Evolutionary conservation across 2,113 vertebrate species (phyloP), one percentile per base, ranked within the genome.

Genomic region (Tragelaphus buxtoni): DNA sequence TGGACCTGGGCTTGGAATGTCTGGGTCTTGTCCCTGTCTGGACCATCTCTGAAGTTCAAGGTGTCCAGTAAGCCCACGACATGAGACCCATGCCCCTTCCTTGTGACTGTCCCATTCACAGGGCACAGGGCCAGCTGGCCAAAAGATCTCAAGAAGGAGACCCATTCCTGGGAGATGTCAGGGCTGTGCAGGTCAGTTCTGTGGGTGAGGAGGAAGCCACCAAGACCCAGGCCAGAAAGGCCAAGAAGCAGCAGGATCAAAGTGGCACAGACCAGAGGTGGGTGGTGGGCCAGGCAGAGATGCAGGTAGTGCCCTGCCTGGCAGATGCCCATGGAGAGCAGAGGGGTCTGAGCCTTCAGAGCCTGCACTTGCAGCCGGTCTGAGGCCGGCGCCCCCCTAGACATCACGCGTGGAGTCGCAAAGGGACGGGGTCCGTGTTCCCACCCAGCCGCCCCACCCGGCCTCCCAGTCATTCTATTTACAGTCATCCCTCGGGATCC

Each of bases 121-220:
- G 97, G 93, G 80, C 98, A 98, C 72, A 98, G 91, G 91, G 84
- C 98, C 88, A 98, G 88, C 88, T 97, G 97, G 74, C 96, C 97
- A 81, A 98, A 93, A 90, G 97, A 97, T 65, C 97, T 97, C 95
- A 98, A 97, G 76, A 98, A 97, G 80, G 97, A 94, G 65, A 98
- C 96, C 98, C 98, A 98, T 84, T 98, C 98, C 98, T 98, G 96
- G 13, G 97, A 97, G 55, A 98, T 91, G 81, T 98, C 98, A 72
- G 98, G 97, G 83, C 97, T 98, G 32, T 97, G 98, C 24, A 98
- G 83, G 39, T 94, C 96, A 56, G 97, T 95, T 47, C 93, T 95
- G 39, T 98, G 97, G 51, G 97, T 97, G 51, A 93, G 93, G 35
- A 98, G 96, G 74, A 98, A 98, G 96, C 96, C 79, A 18, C 96